These are phyloP conservation scores for Neodontobutis hainanensis DNA, from an alignment of 2,113 vertebrate genomes.

Conservation along the genomic window DNA sequence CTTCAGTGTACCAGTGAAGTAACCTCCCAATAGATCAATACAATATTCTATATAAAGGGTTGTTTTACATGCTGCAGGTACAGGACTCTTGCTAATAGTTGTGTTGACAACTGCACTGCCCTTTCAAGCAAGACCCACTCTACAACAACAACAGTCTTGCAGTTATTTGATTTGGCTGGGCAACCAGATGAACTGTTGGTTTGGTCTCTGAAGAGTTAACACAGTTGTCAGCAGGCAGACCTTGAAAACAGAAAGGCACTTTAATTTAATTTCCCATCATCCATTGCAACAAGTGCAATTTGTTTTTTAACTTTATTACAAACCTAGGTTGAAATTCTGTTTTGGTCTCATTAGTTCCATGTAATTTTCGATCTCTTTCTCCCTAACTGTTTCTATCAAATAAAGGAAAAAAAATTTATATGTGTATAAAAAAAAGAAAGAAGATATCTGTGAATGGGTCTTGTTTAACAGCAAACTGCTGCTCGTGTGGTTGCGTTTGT, in stretches of 20 bases:
- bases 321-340: too few relatives aligned
- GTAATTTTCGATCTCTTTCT: too few relatives aligned
- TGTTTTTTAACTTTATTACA: conserved; percentile 1
- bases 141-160: too few relatives aligned
- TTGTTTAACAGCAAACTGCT: conserved; percentile 12
- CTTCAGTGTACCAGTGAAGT: neutral
- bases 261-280: neutral
- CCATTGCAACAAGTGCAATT: neutral
- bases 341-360: too few relatives aligned
- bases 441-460: conserved; percentile 5
- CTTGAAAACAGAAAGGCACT: conserved; percentile 3
- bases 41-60: neutral
- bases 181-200: neutral
- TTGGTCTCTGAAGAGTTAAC: neutral
- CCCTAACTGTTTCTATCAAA: too few relatives aligned
- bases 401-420: too few relatives aligned
- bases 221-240: neutral
- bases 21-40: neutral
- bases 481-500: conserved; percentile 11
- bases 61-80: neutral
- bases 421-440: too few relatives aligned
- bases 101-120: too few relatives aligned
- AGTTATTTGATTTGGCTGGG: too few relatives aligned
- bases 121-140: too few relatives aligned
- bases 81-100: too few relatives aligned